Evolutionary conservation across 2,888 invertebrate genomes (phyloP).

Genomic region (Isotomurus palustris): DNA sequence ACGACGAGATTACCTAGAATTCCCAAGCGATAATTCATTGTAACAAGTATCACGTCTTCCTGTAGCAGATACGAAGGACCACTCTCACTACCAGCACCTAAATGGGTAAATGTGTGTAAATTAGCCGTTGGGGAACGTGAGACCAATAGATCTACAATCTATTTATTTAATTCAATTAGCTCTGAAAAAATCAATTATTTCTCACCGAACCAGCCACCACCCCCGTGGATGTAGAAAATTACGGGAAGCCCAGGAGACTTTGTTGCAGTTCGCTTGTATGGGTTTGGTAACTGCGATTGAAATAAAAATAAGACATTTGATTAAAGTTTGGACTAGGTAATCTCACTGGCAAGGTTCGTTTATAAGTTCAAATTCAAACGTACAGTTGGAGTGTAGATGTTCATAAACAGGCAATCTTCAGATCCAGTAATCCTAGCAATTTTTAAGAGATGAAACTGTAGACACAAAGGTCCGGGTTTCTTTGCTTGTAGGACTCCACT

Average conservation of each 20-base stretch:
- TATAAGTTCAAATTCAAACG: background rate
- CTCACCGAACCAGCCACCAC: slow-evolving; percentile 7
- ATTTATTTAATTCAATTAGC: background rate
- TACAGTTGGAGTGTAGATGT: slow-evolving; percentile 22
- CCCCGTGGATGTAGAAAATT: slow-evolving; percentile 25
- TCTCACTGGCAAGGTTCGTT: background rate
- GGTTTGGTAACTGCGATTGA: background rate
- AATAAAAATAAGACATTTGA: background rate
- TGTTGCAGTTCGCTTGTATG: no score
- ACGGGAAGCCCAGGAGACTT: slow-evolving; percentile 16
- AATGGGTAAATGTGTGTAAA: background rate
- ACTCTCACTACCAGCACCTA: slow-evolving; percentile 17
- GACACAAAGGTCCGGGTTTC: slow-evolving; percentile 23
- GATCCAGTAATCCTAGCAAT: slow-evolving; percentile 16
- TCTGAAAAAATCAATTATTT: background rate
- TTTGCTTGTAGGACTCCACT: slow-evolving; percentile 20
- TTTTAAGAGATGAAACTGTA: slow-evolving; percentile 27
- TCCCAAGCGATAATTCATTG: slow-evolving; percentile 19
- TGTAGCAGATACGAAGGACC: slow-evolving; percentile 23
- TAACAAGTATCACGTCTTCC: slow-evolving; percentile 24
- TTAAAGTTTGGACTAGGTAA: background rate
- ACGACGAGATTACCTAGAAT: slow-evolving; percentile 22
- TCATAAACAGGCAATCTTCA: slow-evolving; percentile 23
- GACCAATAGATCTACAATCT: background rate
- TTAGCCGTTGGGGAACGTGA: background rate